phyloP scores from a whole-genome alignment of 2,888 invertebrate genomes.

The Eledona agricola region DNA sequence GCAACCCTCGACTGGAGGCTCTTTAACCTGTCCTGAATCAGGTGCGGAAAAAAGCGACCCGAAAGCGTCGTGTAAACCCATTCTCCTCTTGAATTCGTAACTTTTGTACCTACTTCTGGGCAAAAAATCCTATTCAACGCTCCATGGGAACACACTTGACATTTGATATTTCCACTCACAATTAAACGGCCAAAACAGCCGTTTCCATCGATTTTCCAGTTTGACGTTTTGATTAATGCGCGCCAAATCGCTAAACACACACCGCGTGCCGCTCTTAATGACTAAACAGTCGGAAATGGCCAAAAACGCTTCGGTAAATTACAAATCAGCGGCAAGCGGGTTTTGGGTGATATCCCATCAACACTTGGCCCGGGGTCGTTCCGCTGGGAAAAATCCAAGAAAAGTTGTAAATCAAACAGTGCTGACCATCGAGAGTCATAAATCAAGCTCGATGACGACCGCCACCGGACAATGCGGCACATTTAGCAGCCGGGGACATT shows the following conservation, averaged over 20 bases:
- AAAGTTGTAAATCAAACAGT: constrained; percentile 33
- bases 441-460: constrained; percentile 59
- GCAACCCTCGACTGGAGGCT: constrained; percentile 9
- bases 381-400: too few relatives aligned
- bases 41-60: constrained; percentile 47
- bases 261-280: too few relatives aligned
- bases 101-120: constrained; percentile 59
- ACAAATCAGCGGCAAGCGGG: too few relatives aligned
- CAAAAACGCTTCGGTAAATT: too few relatives aligned
- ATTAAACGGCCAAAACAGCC: too few relatives aligned
- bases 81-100: constrained; percentile 58
- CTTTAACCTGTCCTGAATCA: constrained; percentile 47
- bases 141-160: constrained; percentile 62
- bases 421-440: constrained; percentile 48
- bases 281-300: too few relatives aligned
- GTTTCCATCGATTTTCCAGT: too few relatives aligned
- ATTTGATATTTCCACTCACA: constrained; percentile 55
- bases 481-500: constrained; percentile 47
- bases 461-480: constrained; percentile 58
- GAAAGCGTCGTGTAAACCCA: constrained; percentile 49
- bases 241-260: too few relatives aligned
- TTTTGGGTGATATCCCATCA: constrained; percentile 1
- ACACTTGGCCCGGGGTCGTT: too few relatives aligned
- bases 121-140: constrained; percentile 50
- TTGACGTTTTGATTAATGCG: too few relatives aligned